Evolutionary conservation across 1,140 invertebrate genomes (phyloP).

Genomic region (Pseudomyrmex cubaensis): DNA sequence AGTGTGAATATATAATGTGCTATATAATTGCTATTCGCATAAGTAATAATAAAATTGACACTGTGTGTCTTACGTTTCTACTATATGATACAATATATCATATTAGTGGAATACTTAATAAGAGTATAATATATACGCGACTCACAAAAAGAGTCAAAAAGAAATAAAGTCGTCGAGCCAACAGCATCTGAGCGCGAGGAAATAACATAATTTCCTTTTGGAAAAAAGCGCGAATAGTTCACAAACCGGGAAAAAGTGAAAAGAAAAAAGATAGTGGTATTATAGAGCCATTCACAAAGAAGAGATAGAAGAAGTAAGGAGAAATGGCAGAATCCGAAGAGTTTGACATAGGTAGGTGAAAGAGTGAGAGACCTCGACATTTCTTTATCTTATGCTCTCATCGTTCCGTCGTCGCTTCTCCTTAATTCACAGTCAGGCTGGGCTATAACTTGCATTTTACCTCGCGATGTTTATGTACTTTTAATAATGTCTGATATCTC

Average conservation of each 20-base stretch:
- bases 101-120: background rate
- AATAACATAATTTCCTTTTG: constrained; percentile 27
- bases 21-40: background rate
- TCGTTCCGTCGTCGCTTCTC: constrained; percentile 79
- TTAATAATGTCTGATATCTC: constrained; percentile 85
- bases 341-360: constrained; percentile 39
- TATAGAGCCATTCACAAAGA: background rate
- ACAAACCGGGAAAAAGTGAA: constrained; percentile 9
- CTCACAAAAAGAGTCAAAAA: too few species aligned
- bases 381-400: constrained; percentile 77
- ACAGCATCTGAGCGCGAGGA: constrained; percentile 10
- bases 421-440: constrained; percentile 83
- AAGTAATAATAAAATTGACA: background rate
- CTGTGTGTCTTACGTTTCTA: background rate
- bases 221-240: constrained; percentile 1
- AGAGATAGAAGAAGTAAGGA: background rate
- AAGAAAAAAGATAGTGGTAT: background rate
- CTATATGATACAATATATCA: background rate
- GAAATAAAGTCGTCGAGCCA: constrained; percentile 18
- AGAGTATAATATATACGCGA: background rate
- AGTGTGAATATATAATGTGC: background rate
- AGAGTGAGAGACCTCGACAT: constrained; percentile 38
- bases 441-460: constrained; percentile 83
- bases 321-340: background rate
- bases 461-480: constrained; percentile 84